A percentile compares a stretch with the other conserved stretches of the same genome.
Evolutionary conservation across 2,888 invertebrate genomes (phyloP).

Genomic region (Priocnemis perturbator): DNA sequence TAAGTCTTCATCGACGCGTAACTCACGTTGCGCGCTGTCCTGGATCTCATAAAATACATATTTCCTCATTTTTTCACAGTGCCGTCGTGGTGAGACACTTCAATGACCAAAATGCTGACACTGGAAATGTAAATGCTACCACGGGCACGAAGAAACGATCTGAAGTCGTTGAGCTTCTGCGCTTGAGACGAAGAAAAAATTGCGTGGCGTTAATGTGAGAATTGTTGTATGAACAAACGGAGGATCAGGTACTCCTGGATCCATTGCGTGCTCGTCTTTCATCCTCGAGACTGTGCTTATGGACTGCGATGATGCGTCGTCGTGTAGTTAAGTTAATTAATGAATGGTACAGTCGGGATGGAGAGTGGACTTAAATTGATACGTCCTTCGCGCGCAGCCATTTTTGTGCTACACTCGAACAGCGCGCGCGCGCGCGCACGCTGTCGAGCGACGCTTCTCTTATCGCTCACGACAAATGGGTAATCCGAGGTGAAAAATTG

Average conservation of each 20-base stretch:
- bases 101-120: too few relatives aligned
- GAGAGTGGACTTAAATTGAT: conserved; percentile 74
- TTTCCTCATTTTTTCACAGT: too few relatives aligned
- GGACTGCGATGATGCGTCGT: conserved; percentile 68
- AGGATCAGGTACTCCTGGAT: conserved; percentile 44
- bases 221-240: too few relatives aligned
- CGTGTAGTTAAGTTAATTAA: conserved; percentile 75
- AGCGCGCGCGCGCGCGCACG: background rate
- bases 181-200: too few relatives aligned
- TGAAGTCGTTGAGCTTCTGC: too few relatives aligned
- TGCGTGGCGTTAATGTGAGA: too few relatives aligned
- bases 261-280: conserved; percentile 60
- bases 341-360: conserved; percentile 73
- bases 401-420: conserved; percentile 61
- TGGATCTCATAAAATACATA: too few relatives aligned
- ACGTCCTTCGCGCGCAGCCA: conserved; percentile 72
- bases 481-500: conserved; percentile 12
- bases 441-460: conserved; percentile 13
- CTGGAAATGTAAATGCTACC: too few relatives aligned
- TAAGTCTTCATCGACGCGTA: too few relatives aligned
- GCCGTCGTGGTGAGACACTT: too few relatives aligned
- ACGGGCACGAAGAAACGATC: too few relatives aligned
- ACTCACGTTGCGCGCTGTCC: too few relatives aligned
- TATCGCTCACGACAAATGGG: conserved; percentile 27
- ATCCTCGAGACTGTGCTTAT: conserved; percentile 62